Evolutionary conservation across 2,888 invertebrate species (phyloP), one percentile per base, ranked within the genome.

Genomic region (Lepidocyrtinus sp.): DNA sequence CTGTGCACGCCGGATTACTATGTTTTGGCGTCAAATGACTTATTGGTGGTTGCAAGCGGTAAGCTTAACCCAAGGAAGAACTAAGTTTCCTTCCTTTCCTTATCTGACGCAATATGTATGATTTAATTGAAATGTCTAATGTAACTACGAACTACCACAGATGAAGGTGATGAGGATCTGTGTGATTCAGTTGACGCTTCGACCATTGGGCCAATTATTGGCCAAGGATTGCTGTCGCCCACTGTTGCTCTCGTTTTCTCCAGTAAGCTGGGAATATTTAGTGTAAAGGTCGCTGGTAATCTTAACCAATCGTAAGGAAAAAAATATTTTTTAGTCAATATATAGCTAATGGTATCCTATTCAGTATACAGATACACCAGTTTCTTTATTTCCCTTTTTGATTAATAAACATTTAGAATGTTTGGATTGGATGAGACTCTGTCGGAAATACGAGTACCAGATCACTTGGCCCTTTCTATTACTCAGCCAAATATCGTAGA

Each of bases 391-490:
- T 71, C 21, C 25, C n/a, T n/a, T n/a, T n/a, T n/a, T n/a, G n/a
- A n/a, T n/a, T n/a, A n/a, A 22, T 69, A 22, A 19, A 46, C 25
- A 25, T 45, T 59, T 46, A 81, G 81, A 7, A 36, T 36, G 9
- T 63, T 73, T 67, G 74, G 68, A 1, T 17, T 83, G n/a, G 83
- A 83, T 45, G 75, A 75, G 19, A 82, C 83, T 0, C 74, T 82
- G 17, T 65, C 76, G 1, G 83, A 83, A 70, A 61, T 83, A 1
- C 70, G 84, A 21, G 86, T 86, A 3, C 86, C 86, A 5, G 86
- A 86, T 46, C 85, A 86, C 72, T 70, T 86, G 19, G 83, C 85
- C 0, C 71, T 85, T 9, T 85, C 84, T 12, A 78, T 86, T 45
- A 82, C 84, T 0, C 85, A 85, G 46, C 45, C 77, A 22, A 82